Percentiles rank a stretch among this genome's conserved stretches.
Evolutionary conservation across 2,888 invertebrate genomes (phyloP).

Genomic region (Petrolisthes cinctipes): DNA sequence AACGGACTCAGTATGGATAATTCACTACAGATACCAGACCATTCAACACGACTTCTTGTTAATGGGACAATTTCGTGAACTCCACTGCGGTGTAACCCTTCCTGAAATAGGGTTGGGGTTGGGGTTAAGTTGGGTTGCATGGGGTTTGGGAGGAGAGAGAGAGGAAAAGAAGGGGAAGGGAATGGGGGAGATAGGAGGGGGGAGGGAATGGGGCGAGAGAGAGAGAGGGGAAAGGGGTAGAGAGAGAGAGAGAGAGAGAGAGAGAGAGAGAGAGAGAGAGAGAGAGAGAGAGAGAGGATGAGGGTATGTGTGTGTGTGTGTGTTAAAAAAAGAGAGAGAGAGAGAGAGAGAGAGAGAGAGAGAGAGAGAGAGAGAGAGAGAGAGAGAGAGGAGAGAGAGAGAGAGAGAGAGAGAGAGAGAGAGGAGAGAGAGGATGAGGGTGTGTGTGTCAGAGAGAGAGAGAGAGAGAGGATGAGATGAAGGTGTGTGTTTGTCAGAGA

Average conservation of each 20-base stretch:
- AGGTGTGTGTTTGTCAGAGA: neutral
- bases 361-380: neutral
- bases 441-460: conserved; percentile 11
- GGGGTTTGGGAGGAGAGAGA: neutral
- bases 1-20: neutral
- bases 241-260: neutral
- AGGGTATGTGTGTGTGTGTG: neutral
- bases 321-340: neutral
- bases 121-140: too few relatives aligned
- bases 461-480: neutral
- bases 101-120: too few relatives aligned
- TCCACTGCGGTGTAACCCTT: neutral
- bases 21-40: conserved; percentile 3
- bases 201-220: neutral
- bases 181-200: neutral
- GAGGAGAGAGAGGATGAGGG: neutral
- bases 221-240: neutral
- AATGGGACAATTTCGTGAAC: conserved; percentile 9
- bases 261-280: neutral
- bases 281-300: neutral
- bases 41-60: neutral
- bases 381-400: neutral
- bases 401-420: neutral
- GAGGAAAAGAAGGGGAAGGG: neutral
- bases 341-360: neutral